A percentile compares a stretch with the other conserved stretches of the same genome.
Evolutionary conservation across 2,797 vertebrate species (phyloP).

Genomic region (Avahi laniger): DNA sequence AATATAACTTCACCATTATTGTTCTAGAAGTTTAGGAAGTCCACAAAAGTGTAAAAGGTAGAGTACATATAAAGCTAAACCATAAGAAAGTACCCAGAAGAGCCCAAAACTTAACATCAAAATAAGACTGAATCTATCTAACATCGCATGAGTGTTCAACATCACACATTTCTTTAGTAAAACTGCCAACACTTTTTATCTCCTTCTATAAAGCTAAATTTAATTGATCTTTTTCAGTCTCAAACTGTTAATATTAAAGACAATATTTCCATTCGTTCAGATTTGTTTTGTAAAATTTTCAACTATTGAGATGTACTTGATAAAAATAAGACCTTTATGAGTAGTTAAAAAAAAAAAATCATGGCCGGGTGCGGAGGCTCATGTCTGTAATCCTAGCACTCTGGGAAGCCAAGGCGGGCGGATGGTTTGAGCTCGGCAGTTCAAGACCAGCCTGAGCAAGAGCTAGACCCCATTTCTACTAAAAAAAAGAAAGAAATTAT

Average conservation of each 20-base stretch:
- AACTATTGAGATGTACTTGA: slow-evolving; percentile 1
- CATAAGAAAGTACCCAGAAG: not conserved
- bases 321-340: not conserved
- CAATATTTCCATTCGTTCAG: not conserved
- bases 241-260: not conserved
- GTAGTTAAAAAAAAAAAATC: not conserved
- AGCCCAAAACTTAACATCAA: not conserved
- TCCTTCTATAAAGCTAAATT: not conserved
- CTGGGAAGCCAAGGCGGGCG: too few relatives aligned
- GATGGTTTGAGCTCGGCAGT: too few relatives aligned
- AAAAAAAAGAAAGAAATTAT: too few relatives aligned
- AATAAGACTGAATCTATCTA: not conserved
- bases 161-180: not conserved
- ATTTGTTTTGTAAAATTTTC: not conserved
- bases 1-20: not conserved
- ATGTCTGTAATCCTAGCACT: too few relatives aligned
- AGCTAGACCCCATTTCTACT: too few relatives aligned
- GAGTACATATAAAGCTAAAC: not conserved
- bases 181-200: not conserved
- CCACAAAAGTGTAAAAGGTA: not conserved
- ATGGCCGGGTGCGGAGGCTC: too few relatives aligned
- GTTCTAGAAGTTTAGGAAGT: not conserved
- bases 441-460: too few relatives aligned
- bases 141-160: not conserved
- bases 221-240: not conserved